Conservation (phyloP, 2,797 vertebrate genomes). For the Tachyglossus aculeatus region DNA sequence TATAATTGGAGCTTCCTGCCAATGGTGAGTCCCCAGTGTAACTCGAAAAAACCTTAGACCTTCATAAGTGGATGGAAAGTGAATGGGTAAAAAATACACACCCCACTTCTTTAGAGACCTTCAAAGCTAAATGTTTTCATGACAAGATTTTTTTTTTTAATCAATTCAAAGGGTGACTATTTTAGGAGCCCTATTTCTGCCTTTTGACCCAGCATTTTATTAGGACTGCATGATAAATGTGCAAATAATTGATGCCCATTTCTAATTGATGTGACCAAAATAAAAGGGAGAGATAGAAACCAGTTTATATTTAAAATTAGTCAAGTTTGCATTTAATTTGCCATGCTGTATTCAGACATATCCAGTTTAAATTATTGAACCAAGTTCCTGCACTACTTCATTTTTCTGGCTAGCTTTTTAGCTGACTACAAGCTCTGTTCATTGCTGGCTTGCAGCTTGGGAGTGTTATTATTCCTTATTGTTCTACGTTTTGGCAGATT, state of each 20-base stretch:
- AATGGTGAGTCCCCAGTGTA: too few species aligned
- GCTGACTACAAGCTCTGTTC: slow-evolving; percentile 51
- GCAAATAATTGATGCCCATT: neutral
- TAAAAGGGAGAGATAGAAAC: neutral
- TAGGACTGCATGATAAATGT: neutral
- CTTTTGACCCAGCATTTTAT: too few species aligned
- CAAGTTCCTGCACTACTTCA: slow-evolving; percentile 28
- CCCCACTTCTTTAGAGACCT: too few species aligned
- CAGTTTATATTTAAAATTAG: neutral
- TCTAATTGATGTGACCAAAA: slow-evolving; percentile 6
- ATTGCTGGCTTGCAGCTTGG: slow-evolving; percentile 41
- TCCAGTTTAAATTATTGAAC: slow-evolving; percentile 27
- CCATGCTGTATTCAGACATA: slow-evolving; percentile 7
- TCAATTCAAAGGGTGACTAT: too few species aligned
- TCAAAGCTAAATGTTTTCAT: too few species aligned
- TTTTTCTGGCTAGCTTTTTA: slow-evolving; percentile 24
- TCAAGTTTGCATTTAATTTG: slow-evolving; percentile 6
- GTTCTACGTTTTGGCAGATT: slow-evolving; percentile 57
- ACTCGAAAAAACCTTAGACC: too few species aligned
- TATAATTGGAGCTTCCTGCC: too few species aligned
- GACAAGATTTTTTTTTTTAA: too few species aligned
- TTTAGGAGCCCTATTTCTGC: too few species aligned
- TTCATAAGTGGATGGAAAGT: too few species aligned
- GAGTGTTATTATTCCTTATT: slow-evolving; percentile 63
- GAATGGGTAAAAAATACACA: too few species aligned